Evolutionary conservation across 2,113 vertebrate genomes (phyloP).

Genomic region (Blennius ocellaris): DNA sequence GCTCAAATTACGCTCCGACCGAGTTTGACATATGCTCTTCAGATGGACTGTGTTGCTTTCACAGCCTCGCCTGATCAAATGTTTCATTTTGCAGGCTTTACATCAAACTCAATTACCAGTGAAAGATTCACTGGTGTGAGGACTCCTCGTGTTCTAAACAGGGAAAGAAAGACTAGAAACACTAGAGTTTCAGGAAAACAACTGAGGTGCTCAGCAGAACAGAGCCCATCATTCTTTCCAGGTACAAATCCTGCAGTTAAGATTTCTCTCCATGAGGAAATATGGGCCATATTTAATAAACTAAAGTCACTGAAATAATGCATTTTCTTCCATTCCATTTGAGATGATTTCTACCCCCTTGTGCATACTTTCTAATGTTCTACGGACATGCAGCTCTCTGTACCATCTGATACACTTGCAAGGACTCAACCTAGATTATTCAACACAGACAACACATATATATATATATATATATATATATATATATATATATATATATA

Average conservation of each 20-base stretch:
- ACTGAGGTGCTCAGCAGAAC: neutral
- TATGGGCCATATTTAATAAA: no score
- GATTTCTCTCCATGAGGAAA: no score
- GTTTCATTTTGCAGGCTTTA: slow-evolving; percentile 55
- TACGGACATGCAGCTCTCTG: no score
- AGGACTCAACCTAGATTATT: no score
- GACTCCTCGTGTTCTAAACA: neutral
- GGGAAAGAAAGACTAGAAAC: neutral
- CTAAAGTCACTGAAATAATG: no score
- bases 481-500: no score
- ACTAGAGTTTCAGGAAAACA: neutral
- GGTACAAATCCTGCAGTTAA: neutral
- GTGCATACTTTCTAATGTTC: no score
- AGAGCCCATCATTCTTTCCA: neutral
- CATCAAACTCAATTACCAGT: slow-evolving; percentile 36
- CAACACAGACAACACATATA: no score
- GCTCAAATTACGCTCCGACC: slow-evolving; percentile 59
- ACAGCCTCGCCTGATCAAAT: slow-evolving; percentile 51
- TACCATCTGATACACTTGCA: no score
- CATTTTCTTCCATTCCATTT: no score
- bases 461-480: no score
- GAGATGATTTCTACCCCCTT: no score
- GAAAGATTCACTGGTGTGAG: neutral
- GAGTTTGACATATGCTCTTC: slow-evolving; percentile 60
- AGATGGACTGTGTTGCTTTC: slow-evolving; percentile 53